Percentiles rank a stretch among this genome's conserved stretches.
These are phyloP conservation scores for Streptopelia turtur DNA, from an alignment of 2,797 vertebrate genomes.

Conservation along the genomic window DNA sequence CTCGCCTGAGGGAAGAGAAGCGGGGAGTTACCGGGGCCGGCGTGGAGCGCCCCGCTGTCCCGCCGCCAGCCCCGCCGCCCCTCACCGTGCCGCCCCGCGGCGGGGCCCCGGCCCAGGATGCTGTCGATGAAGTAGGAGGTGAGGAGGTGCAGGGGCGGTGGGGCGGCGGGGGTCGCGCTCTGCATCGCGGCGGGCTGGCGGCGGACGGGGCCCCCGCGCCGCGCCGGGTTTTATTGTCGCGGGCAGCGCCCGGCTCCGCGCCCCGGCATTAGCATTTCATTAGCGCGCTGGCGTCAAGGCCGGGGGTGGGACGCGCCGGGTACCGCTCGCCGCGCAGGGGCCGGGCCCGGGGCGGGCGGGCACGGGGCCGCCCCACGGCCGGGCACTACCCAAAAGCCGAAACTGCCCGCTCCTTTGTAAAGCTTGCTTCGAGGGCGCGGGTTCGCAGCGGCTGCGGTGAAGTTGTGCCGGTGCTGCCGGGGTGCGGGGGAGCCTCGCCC, in stretches of 20 bases:
- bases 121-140: conserved; percentile 75
- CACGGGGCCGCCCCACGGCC: neutral
- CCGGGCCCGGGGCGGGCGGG: neutral
- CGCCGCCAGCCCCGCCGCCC: neutral
- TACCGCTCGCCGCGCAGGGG: neutral
- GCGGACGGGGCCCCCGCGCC: neutral
- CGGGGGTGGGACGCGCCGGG: conserved; percentile 47
- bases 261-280: conserved; percentile 52
- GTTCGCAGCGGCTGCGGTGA: neutral
- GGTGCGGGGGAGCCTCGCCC: neutral
- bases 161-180: conserved; percentile 10
- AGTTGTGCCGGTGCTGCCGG: neutral
- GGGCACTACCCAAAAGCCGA: rapidly evolving
- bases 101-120: conserved; percentile 50
- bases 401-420: neutral
- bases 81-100: neutral
- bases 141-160: conserved; percentile 56
- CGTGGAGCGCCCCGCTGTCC: neutral
- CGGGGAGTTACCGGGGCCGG: neutral
- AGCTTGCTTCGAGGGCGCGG: neutral
- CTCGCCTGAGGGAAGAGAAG: conserved; percentile 15
- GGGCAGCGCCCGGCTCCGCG: conserved; percentile 35
- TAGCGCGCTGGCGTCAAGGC: conserved; percentile 42
- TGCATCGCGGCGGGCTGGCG: conserved; percentile 24
- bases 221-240: conserved; percentile 54